These are phyloP conservation scores for Staurois parvus DNA, from an alignment of 2,797 vertebrate species.

Conservation along the genomic window DNA sequence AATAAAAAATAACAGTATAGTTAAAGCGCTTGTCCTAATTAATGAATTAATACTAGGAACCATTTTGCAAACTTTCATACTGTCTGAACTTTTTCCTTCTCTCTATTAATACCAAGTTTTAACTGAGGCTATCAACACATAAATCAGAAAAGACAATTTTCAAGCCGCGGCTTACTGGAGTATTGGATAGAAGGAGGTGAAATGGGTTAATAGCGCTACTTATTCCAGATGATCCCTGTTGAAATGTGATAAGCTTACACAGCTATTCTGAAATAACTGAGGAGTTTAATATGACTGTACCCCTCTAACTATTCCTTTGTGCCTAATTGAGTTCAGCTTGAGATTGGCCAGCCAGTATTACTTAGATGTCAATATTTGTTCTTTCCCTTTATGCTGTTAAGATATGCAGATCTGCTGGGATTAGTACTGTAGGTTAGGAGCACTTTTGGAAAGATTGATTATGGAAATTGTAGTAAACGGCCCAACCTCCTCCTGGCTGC, in stretches of 20 bases:
- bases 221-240: slow-evolving; percentile 44
- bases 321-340: slow-evolving; percentile 74
- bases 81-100: not conserved
- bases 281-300: slow-evolving; percentile 45
- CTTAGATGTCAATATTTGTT: slow-evolving; percentile 74
- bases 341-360: slow-evolving; percentile 73
- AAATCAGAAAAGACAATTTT: slow-evolving; percentile 31
- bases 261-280: slow-evolving; percentile 39
- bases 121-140: slow-evolving; percentile 19
- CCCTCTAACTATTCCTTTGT: slow-evolving; percentile 68
- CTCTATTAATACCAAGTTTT: slow-evolving; percentile 1
- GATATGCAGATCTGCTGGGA: slow-evolving; percentile 67
- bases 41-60: not conserved
- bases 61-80: not conserved
- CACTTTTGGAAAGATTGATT: slow-evolving; percentile 64
- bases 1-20: not conserved
- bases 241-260: slow-evolving; percentile 40
- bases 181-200: slow-evolving; percentile 27
- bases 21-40: not conserved
- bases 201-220: slow-evolving; percentile 48
- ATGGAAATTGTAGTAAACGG: slow-evolving; percentile 50
- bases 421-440: slow-evolving; percentile 65
- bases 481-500: slow-evolving; percentile 26
- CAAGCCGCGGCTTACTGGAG: slow-evolving; percentile 1
- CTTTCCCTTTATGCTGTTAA: slow-evolving; percentile 67